phyloP scores from a whole-genome alignment of 2,797 vertebrate genomes.

The Clarias fuscus region DNA sequence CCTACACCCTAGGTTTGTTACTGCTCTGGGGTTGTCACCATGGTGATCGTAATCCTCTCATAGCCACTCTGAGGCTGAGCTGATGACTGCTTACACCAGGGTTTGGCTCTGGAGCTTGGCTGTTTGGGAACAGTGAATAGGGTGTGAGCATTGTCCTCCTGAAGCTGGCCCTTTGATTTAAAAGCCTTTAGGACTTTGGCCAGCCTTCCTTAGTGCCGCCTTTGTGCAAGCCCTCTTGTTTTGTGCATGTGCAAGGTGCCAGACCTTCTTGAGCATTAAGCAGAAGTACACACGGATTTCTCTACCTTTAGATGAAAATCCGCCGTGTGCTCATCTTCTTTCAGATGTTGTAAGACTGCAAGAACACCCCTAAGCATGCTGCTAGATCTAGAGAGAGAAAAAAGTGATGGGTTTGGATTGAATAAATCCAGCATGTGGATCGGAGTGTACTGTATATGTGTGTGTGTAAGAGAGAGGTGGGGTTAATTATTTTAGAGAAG shows the following conservation, averaged over 20 bases:
- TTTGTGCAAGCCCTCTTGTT: conserved; percentile 12
- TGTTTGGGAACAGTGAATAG: conserved; percentile 69
- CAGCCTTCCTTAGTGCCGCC: conserved; percentile 11
- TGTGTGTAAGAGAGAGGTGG: neutral
- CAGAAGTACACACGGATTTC: conserved; percentile 6
- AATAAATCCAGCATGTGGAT: neutral
- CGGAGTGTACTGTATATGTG: conserved; percentile 3
- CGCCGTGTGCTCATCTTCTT: neutral
- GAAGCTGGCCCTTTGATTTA: conserved; percentile 75
- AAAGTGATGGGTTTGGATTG: neutral
- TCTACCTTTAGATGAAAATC: conserved; percentile 4
- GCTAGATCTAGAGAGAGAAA: neutral
- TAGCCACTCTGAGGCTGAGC: conserved; percentile 69
- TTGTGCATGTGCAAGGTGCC: conserved; percentile 8
- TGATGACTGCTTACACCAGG: conserved; percentile 65
- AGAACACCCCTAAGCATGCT: conserved; percentile 8
- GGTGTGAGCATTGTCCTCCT: conserved; percentile 71
- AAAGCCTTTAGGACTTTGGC: conserved; percentile 19
- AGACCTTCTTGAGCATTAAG: conserved; percentile 4
- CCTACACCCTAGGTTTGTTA: conserved; percentile 47
- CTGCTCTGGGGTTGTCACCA: conserved; percentile 68
- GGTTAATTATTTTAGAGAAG: conserved; percentile 39
- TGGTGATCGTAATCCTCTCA: conserved; percentile 71
- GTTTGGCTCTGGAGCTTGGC: conserved; percentile 63
- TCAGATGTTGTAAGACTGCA: neutral